Conservation (phyloP, 2,113 vertebrate genomes). For the Hippocampus barbouri region DNA sequence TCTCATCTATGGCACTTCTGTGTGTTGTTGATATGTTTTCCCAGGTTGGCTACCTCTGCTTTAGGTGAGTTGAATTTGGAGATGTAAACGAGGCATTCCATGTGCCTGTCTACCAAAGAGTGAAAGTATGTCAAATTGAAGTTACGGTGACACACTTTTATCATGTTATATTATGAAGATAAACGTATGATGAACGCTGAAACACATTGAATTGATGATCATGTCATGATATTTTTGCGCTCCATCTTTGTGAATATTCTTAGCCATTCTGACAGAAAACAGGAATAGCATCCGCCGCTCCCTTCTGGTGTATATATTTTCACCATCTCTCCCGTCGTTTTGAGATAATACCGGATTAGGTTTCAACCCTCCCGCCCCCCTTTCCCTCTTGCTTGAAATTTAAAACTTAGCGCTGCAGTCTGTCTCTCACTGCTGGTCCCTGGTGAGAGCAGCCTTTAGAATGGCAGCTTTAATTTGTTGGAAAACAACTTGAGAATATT, state of each 20-base stretch:
- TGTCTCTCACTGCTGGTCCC: constrained; percentile 51
- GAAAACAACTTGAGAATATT: constrained; percentile 77
- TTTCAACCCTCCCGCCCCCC: constrained; percentile 50
- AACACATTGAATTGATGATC: constrained; percentile 40
- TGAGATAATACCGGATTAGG: constrained; percentile 59
- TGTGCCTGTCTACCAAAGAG: constrained; percentile 26
- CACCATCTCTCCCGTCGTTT: constrained; percentile 37
- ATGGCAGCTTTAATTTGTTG: constrained; percentile 76
- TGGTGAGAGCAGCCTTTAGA: constrained; percentile 55
- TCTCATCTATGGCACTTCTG: background rate
- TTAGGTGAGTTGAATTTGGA: background rate
- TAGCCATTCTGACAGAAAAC: constrained; percentile 30
- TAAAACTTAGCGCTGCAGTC: constrained; percentile 57
- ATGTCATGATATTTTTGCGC: constrained; percentile 38
- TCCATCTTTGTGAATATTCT: constrained; percentile 32
- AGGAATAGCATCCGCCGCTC: constrained; percentile 41
- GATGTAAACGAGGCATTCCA: background rate
- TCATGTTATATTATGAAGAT: constrained; percentile 25
- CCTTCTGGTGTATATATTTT: constrained; percentile 41
- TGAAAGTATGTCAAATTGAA: constrained; percentile 45
- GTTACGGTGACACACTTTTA: constrained; percentile 32
- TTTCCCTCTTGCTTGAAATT: constrained; percentile 43
- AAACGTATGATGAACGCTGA: constrained; percentile 24
- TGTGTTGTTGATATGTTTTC: background rate
- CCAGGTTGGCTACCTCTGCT: background rate